Evolutionary conservation across 1,140 invertebrate species (phyloP).

Genomic region (Muscidifurax raptorellus): DNA sequence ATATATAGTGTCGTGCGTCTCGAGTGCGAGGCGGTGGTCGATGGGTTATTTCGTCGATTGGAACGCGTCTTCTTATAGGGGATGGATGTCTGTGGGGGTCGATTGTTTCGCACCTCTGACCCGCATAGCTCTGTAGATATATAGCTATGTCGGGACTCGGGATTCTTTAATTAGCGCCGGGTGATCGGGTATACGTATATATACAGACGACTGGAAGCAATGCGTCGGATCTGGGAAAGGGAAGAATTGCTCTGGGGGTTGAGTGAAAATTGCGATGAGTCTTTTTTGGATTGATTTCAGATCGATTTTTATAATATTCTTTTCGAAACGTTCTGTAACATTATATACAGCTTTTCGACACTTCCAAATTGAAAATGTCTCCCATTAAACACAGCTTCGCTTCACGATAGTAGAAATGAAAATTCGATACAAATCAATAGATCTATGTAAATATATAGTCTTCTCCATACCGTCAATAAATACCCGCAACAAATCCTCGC

Average conservation of each 20-base stretch:
- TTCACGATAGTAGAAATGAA: too few relatives aligned
- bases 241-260: neutral
- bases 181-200: constrained; percentile 22
- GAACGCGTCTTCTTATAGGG: neutral
- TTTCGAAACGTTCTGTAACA: too few relatives aligned
- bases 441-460: too few relatives aligned
- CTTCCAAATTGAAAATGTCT: too few relatives aligned
- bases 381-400: too few relatives aligned
- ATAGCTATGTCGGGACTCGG: neutral
- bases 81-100: neutral
- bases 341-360: too few relatives aligned
- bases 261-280: neutral
- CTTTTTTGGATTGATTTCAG: neutral
- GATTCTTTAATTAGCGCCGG: constrained; percentile 39
- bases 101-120: constrained; percentile 40
- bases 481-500: neutral
- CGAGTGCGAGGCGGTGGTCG: neutral
- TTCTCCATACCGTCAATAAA: neutral
- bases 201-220: neutral
- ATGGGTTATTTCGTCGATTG: constrained; percentile 36
- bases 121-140: neutral
- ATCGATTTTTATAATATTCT: too few relatives aligned
- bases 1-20: neutral
- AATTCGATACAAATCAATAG: too few relatives aligned
- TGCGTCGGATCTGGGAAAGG: neutral